Conservation (phyloP, 2,113 vertebrate species). For the Salvelinus sp. region DNA sequence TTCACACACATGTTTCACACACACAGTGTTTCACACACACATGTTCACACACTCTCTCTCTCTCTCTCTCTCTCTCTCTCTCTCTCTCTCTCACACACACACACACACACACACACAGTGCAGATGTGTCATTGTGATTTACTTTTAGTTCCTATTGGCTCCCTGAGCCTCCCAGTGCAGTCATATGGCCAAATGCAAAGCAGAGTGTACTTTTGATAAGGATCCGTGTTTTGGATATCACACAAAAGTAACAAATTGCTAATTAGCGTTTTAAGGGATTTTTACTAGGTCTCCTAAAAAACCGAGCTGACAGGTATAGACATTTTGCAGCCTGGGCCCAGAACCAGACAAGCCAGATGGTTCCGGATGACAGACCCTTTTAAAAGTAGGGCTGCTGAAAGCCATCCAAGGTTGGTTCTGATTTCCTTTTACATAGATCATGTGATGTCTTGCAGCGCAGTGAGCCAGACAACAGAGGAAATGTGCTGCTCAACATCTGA, state of each 20-base stretch:
- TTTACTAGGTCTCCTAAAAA: conserved; percentile 22
- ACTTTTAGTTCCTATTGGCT: conserved; percentile 22
- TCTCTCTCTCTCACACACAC: background rate
- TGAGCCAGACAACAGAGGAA: conserved; percentile 2
- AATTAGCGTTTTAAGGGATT: conserved; percentile 19
- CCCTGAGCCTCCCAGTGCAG: conserved; percentile 7
- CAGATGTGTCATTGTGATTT: conserved; percentile 34
- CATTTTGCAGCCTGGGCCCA: background rate
- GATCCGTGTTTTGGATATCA: conserved; percentile 14
- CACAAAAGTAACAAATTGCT: conserved; percentile 24
- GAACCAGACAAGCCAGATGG: conserved; percentile 9
- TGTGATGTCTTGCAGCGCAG: conserved; percentile 5
- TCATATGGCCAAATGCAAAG: conserved; percentile 6
- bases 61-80: too few species aligned
- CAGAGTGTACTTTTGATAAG: conserved; percentile 8
- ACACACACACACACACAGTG: background rate
- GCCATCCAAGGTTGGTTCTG: conserved; percentile 17
- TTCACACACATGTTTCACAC: background rate
- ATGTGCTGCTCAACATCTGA: background rate
- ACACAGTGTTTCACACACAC: background rate
- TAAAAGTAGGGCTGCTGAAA: background rate
- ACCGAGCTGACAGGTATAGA: conserved; percentile 15
- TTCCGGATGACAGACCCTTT: conserved; percentile 3
- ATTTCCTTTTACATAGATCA: conserved; percentile 20
- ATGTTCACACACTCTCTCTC: background rate